Evolutionary conservation across 2,797 vertebrate genomes (phyloP).

Genomic region (Pangasius macronema): DNA sequence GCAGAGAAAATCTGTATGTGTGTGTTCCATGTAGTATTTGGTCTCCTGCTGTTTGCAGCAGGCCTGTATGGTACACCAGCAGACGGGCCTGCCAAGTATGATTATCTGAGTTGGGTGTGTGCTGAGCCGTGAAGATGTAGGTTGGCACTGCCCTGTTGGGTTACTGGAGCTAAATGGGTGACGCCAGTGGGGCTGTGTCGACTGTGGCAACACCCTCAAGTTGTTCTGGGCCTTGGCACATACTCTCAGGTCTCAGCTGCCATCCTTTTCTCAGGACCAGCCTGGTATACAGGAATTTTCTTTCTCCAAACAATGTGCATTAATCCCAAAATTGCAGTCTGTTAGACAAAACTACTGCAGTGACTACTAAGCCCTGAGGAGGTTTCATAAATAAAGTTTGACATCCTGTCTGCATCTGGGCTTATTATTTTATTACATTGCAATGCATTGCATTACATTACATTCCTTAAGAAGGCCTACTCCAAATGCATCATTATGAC

Average conservation of each 20-base stretch:
- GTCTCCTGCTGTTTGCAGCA: neutral
- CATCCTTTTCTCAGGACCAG: constrained; percentile 35
- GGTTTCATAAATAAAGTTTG: neutral
- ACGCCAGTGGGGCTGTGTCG: constrained; percentile 24
- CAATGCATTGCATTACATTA: neutral
- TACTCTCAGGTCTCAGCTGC: constrained; percentile 52
- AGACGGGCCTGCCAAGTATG: neutral
- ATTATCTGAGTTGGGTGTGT: constrained; percentile 3
- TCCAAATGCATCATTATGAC: neutral
- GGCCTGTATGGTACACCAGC: neutral
- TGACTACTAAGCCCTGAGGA: neutral
- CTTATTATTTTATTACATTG: neutral
- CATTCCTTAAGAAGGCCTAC: neutral
- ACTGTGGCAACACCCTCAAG: constrained; percentile 42
- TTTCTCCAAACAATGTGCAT: neutral
- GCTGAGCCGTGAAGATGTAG: constrained; percentile 20
- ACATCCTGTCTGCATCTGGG: neutral
- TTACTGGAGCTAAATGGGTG: constrained; percentile 35
- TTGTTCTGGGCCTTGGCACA: constrained; percentile 32
- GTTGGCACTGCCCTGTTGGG: constrained; percentile 32
- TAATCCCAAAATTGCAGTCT: neutral
- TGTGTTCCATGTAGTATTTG: neutral
- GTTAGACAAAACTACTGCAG: neutral
- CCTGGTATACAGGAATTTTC: constrained; percentile 18
- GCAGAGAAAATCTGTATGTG: neutral